Evolutionary conservation across 2,113 vertebrate genomes (phyloP).

Genomic region (Cephalopterus ornatus): DNA sequence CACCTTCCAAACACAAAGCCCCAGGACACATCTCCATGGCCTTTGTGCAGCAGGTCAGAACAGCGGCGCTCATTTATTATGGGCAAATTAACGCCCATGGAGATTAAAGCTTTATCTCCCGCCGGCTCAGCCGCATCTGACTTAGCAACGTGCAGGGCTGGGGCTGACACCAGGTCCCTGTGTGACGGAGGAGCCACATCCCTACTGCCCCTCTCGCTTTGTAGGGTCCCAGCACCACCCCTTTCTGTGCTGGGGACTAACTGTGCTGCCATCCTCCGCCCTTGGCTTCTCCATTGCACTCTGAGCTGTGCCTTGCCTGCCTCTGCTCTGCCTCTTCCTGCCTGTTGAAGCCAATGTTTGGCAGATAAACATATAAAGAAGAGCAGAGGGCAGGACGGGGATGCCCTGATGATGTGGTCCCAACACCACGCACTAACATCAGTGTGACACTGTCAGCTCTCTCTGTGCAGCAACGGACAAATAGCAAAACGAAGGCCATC

Average conservation of each 20-base stretch:
- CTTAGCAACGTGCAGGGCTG: neutral
- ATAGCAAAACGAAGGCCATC: fast-evolving
- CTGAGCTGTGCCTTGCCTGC: neutral
- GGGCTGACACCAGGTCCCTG: neutral
- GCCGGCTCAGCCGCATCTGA: neutral
- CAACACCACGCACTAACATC: neutral
- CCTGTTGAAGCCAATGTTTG: neutral
- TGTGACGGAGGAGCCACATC: fast-evolving
- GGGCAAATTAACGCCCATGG: neutral
- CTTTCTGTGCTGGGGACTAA: neutral
- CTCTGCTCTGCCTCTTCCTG: neutral
- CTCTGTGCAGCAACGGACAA: neutral
- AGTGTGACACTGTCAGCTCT: neutral
- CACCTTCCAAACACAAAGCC: neutral
- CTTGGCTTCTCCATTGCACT: neutral
- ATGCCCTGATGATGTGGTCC: neutral
- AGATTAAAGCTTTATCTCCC: conserved; percentile 27
- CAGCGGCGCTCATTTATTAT: fast-evolving
- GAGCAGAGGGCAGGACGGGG: neutral
- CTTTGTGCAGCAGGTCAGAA: neutral
- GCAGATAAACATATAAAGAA: neutral
- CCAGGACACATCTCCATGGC: neutral
- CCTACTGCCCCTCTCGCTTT: fast-evolving
- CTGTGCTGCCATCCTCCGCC: neutral
- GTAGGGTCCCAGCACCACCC: fast-evolving